A percentile compares a stretch with the other conserved stretches of the same genome.
These are phyloP conservation scores for Mythimna lalbum DNA, from an alignment of 2,888 invertebrate genomes.

Conservation along the genomic window DNA sequence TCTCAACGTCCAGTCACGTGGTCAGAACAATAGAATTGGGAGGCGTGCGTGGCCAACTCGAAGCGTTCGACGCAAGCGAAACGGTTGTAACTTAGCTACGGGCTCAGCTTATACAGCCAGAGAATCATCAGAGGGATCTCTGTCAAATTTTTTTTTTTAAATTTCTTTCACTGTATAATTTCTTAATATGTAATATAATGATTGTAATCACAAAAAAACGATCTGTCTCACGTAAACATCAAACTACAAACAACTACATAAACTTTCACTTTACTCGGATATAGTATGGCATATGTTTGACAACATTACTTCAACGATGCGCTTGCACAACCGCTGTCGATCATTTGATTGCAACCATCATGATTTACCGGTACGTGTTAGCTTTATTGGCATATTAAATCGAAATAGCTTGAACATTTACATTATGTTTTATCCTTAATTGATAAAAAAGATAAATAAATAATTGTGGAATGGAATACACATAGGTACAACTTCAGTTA, in stretches of 20 bases:
- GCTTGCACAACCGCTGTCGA: conserved; percentile 33
- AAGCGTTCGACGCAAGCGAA: too few species aligned
- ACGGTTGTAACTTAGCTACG: too few species aligned
- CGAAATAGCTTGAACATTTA: neutral
- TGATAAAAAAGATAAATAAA: neutral
- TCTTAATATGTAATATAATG: neutral
- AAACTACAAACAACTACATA: neutral
- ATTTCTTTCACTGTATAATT: neutral
- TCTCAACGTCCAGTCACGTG: too few species aligned
- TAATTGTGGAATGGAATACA: neutral
- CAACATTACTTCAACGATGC: conserved; percentile 33
- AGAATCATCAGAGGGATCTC: too few species aligned
- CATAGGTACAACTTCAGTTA: too few species aligned
- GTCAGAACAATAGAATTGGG: too few species aligned
- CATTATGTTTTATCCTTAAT: neutral
- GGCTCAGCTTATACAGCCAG: too few species aligned
- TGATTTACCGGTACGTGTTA: conserved; percentile 14
- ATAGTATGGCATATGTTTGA: conserved; percentile 17
- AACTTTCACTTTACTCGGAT: conserved; percentile 27
- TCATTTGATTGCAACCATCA: conserved; percentile 26
- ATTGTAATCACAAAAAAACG: neutral
- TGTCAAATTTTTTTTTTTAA: neutral
- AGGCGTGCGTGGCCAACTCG: too few species aligned
- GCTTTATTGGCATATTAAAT: neutral
- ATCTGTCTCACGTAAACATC: neutral